Conservation (phyloP, 2,888 invertebrate genomes). For the Drosophila sordidapex region DNA sequence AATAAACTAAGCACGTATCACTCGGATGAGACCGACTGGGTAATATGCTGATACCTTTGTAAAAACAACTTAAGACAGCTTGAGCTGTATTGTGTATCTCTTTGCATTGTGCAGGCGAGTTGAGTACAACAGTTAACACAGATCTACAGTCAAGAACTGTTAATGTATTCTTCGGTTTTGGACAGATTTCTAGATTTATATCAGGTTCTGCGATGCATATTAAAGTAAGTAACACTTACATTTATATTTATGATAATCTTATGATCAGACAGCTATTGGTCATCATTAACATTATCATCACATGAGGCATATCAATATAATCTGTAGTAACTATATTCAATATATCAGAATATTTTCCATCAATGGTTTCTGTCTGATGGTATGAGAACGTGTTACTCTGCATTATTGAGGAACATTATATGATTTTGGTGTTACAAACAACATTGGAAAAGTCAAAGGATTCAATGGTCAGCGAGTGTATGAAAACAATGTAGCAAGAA, state of each 20-base stretch:
- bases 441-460: background rate
- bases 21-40: background rate
- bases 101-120: background rate
- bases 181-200: background rate
- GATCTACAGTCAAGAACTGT: background rate
- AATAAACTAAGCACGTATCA: background rate
- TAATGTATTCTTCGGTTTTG: background rate
- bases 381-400: background rate
- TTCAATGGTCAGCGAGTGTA: conserved; percentile 21
- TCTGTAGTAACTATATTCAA: background rate
- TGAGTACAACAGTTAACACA: background rate
- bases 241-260: background rate
- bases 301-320: too few relatives aligned
- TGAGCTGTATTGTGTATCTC: background rate
- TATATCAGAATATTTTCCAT: background rate
- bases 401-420: background rate
- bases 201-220: background rate
- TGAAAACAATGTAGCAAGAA: conserved; percentile 33
- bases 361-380: background rate
- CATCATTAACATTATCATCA: background rate
- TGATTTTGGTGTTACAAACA: background rate
- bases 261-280: background rate
- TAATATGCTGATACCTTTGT: background rate
- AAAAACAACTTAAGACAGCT: background rate
- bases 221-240: background rate